Evolutionary conservation across 2,797 vertebrate species (phyloP).

Genomic region (Ibycter americanus): DNA sequence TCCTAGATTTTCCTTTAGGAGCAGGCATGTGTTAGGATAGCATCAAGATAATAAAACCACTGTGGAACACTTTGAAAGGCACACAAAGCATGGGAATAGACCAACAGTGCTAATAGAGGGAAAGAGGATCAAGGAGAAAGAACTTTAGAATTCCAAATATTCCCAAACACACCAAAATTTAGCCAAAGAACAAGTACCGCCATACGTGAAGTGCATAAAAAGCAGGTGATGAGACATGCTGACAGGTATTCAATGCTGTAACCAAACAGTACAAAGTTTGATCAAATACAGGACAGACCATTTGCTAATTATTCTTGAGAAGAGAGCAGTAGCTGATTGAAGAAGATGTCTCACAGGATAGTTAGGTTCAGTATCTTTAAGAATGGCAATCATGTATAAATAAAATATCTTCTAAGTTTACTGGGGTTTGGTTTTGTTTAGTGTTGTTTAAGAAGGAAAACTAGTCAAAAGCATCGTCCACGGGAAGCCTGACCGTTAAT

Average conservation of each 20-base stretch:
- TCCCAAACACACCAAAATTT: not conserved
- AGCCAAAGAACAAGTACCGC: not conserved
- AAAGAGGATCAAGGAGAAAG: not conserved
- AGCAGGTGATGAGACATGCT: not conserved
- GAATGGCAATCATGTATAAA: not conserved
- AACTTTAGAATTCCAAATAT: not conserved
- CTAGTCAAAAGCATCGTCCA: not conserved
- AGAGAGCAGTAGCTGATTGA: not conserved
- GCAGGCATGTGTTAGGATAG: not conserved
- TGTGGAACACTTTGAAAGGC: not conserved
- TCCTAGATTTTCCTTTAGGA: not conserved
- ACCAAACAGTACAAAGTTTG: not conserved
- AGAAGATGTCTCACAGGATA: not conserved
- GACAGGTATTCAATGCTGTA: accelerated
- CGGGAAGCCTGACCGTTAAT: not conserved
- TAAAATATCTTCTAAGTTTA: not conserved
- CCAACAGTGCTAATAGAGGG: not conserved
- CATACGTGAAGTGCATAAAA: not conserved
- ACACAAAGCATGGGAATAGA: not conserved
- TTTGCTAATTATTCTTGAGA: not conserved
- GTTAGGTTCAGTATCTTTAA: not conserved
- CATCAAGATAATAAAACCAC: not conserved
- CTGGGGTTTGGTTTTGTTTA: not conserved
- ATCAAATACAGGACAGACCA: not conserved
- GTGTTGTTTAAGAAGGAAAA: not conserved